phyloP scores from a whole-genome alignment of 2,888 invertebrate genomes.

The Heliconius ismenius region DNA sequence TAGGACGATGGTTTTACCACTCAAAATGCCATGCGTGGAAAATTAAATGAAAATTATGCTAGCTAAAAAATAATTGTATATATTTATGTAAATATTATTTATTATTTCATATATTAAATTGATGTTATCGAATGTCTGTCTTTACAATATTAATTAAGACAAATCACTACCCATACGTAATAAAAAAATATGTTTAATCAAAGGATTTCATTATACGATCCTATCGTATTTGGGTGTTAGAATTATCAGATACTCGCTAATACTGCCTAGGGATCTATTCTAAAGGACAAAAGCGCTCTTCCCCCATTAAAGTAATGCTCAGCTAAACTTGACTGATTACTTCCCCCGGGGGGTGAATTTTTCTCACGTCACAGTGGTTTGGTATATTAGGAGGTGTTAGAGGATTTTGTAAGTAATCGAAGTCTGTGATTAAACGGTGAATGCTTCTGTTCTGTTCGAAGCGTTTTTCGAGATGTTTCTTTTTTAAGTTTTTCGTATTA shows the following conservation, averaged over 20 bases:
- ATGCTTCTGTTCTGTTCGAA: slow-evolving; percentile 1
- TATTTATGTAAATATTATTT: neutral
- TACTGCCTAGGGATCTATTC: slow-evolving; percentile 39
- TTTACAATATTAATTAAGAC: neutral
- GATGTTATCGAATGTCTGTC: neutral
- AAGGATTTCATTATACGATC: slow-evolving; percentile 36
- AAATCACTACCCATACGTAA: slow-evolving; percentile 25
- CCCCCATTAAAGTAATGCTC: slow-evolving; percentile 70
- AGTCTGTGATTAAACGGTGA: slow-evolving; percentile 51
- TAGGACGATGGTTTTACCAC: too few relatives aligned
- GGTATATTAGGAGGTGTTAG: slow-evolving; percentile 62
- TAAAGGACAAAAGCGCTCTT: slow-evolving; percentile 59
- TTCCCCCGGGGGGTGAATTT: slow-evolving; percentile 65
- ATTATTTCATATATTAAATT: neutral
- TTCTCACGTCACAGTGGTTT: slow-evolving; percentile 58
- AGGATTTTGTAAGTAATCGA: slow-evolving; percentile 65
- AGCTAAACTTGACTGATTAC: slow-evolving; percentile 77
- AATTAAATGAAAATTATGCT: neutral
- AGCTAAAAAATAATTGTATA: neutral
- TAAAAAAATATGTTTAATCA: slow-evolving; percentile 26
- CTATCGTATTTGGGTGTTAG: slow-evolving; percentile 34
- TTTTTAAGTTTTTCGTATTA: neutral
- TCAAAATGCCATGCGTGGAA: too few relatives aligned
- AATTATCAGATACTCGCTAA: slow-evolving; percentile 38
- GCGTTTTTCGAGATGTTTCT: neutral